Base-by-base conservation (phyloP, 2,113 vertebrate genomes). In the Corvus moneduloides region DNA sequence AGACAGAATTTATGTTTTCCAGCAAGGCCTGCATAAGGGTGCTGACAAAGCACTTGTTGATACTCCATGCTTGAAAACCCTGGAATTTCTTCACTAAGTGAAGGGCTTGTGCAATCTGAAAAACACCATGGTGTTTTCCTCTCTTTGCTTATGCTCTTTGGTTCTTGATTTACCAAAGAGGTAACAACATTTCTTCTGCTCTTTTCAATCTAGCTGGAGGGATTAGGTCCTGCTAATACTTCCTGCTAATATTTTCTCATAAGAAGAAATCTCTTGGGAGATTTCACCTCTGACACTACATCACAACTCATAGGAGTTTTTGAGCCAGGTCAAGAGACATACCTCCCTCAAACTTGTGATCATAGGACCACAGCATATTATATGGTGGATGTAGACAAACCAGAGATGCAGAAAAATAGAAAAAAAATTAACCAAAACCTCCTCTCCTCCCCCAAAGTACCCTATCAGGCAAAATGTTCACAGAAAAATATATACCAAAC, bases 401-500 rank as follows among this genome's bases (percentile, higher is more conserved):
- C 10, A 78, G 30, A 77, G 2, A 2, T 55, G 15, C 6, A 54
- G 10, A 73, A 67, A 30, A 63, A 68, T 32, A 33, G 27, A 62
- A n/a, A 69, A 11, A 11, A 14, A 14, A 4, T 13, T 5, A 49
- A n/a, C 30, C 3, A 55, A 41, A 1, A 2, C 21, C 24, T 35
- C 9, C 2, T 27, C 26, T 5, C 9, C 2, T 49, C 3, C 1
- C 4, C 3, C 1, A 17, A 30, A 75, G 52, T 46, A 59, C 0
- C 4, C 7, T 7, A 43, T 41, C 8, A 33, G 32, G 10, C 4
- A 44, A 62, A 33, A 51, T 11, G 3, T 46, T 58, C 11, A 28
- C 63, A 68, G 49, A 63, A 75, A 61, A 67, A 30, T 49, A 52
- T 18, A 3, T 54, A 32, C 26, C 8, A 93, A 63, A 73, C 6